These are phyloP conservation scores for Callaeas wilsoni DNA, from an alignment of 2,113 vertebrate species.

Conservation along the genomic window DNA sequence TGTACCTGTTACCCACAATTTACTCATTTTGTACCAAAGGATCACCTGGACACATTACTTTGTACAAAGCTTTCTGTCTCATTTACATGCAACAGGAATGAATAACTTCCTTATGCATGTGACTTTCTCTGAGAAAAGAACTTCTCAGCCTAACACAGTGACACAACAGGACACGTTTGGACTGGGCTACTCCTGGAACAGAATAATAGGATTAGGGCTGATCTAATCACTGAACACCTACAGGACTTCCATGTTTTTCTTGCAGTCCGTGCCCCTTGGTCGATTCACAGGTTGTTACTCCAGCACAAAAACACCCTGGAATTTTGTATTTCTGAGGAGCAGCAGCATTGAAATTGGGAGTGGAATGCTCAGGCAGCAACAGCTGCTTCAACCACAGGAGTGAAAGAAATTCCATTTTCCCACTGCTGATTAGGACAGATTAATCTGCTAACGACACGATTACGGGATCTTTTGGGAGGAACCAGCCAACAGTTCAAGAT, in stretches of 20 bases:
- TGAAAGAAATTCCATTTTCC: neutral
- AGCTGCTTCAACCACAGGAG: neutral
- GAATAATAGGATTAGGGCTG: neutral
- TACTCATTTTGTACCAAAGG: neutral
- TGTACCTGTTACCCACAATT: neutral
- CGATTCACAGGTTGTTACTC: neutral
- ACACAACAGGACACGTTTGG: neutral
- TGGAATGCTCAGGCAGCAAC: neutral
- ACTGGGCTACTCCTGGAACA: neutral
- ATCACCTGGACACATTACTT: neutral
- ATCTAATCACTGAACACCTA: neutral
- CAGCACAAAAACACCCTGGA: neutral
- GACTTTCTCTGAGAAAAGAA: neutral
- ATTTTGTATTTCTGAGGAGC: neutral
- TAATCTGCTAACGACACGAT: constrained; percentile 7
- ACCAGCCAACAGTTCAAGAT: constrained; percentile 11
- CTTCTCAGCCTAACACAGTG: neutral
- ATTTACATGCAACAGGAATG: neutral
- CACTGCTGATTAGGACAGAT: neutral
- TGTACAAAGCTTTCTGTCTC: neutral
- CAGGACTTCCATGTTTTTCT: neutral
- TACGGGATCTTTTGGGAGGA: neutral
- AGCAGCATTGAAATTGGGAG: neutral
- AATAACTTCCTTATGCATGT: neutral
- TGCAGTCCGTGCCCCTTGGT: neutral